Evolutionary conservation across 2,888 invertebrate species (phyloP), one percentile per base, ranked within the genome.

Genomic region (Lasioglossum morio): DNA sequence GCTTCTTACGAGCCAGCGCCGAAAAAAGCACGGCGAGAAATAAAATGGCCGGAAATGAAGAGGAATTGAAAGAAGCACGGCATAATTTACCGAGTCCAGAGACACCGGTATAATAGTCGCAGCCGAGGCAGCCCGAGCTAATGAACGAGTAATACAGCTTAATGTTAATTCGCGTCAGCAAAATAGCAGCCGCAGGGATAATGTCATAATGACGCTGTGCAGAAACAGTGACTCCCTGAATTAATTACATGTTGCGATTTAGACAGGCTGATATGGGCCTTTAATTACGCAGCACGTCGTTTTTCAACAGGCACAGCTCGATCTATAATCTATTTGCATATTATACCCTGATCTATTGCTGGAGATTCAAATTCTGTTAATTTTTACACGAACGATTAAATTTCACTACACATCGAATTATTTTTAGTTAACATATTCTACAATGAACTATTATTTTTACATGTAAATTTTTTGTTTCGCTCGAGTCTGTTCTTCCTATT

Each of bases 221-320:
- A 23, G 60, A 63, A 79, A 79, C 79, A 72, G 53, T 37, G 79
- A 78, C 66, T 78, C n/a, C 1, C 7, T 16, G 70, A 60, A 81
- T 81, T 60, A 60, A 78, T 81, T 81, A 78, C 5, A 53, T 70
- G n/a, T 46, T 23, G 43, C 30, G 46, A 73, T 43, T 79, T 46
- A 34, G 60, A 74, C 43, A 23, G 5, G 5, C 40, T 40, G 40
- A 70, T 70, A 37, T 37, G 69, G 37, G n/a, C 23, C 23, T 70
- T 40, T 40, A 70, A 70, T 70, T 70, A 70, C 14, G n/a, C 23
- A 0, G 40, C 70, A 12, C 23, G 37, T 40, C 40, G 69, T 70
- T 70, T 40, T 70, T 70, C 70, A 14, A 12, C 12, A 43, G 23
- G n/a, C 12, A n/a, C 12, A n/a, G 12, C 12, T 40, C n/a, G 40